A percentile compares a stretch with the other conserved stretches of the same genome.
Evolutionary conservation across 2,797 vertebrate species (phyloP).

Genomic region (Sebastes diaconus): DNA sequence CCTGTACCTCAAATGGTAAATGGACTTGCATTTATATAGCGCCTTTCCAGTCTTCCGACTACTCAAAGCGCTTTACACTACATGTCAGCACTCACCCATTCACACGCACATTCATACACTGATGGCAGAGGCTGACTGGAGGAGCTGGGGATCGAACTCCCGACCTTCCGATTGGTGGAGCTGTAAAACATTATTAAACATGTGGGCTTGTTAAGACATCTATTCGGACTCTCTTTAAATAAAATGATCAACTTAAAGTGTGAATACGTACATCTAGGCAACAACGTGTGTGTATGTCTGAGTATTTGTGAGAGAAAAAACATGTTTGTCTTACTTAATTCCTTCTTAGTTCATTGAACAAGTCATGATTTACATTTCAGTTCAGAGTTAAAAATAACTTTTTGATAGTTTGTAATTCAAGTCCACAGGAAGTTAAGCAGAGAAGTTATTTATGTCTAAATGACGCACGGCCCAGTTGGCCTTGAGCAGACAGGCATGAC

Average conservation of each 20-base stretch:
- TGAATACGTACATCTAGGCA: neutral
- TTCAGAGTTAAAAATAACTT: neutral
- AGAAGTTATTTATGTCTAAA: neutral
- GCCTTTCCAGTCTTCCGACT: no score
- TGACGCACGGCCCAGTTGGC: constrained; percentile 6
- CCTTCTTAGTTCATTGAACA: neutral
- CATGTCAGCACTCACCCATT: no score
- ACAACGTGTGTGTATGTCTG: neutral
- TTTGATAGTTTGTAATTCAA: neutral
- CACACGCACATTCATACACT: no score
- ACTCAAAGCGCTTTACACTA: no score
- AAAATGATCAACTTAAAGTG: neutral
- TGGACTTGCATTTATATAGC: no score
- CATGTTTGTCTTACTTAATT: neutral
- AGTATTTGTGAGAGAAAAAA: neutral
- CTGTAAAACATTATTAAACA: no score
- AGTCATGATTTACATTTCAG: neutral
- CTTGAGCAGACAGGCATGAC: constrained; percentile 27
- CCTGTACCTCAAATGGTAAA: no score
- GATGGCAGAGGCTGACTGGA: no score
- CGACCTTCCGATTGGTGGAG: no score
- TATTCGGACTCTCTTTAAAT: no score
- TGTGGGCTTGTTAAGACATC: no score
- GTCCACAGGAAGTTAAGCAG: neutral
- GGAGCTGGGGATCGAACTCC: no score